A percentile compares a stretch with the other conserved stretches of the same genome.
phyloP scores from a whole-genome alignment of 1,140 invertebrate genomes.

The Spodoptera frugiperda region DNA sequence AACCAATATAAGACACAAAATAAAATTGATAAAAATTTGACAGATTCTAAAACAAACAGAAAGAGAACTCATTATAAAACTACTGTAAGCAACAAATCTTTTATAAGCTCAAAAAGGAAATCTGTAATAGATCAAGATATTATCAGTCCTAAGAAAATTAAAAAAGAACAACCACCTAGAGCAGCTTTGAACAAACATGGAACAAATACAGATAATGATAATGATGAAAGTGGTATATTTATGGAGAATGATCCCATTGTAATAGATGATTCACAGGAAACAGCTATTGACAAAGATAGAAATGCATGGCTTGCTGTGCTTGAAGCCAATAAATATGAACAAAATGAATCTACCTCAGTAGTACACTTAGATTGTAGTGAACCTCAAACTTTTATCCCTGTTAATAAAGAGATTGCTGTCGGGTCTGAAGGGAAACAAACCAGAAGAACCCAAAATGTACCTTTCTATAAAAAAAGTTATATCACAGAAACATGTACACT shows the following conservation, averaged over 20 bases:
- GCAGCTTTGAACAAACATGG: not conserved
- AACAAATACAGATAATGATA: constrained; percentile 46
- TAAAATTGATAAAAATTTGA: constrained; percentile 30
- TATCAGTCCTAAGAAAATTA: not conserved
- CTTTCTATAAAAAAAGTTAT: constrained; percentile 69
- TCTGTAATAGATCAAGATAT: not conserved
- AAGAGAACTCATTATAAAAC: constrained; percentile 52
- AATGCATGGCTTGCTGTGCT: constrained; percentile 66
- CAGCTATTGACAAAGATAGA: constrained; percentile 71
- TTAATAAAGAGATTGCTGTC: not conserved
- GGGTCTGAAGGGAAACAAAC: constrained; percentile 10
- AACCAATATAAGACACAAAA: constrained; percentile 4
- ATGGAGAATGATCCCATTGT: constrained; percentile 66
- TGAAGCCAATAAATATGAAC: constrained; percentile 63
- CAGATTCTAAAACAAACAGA: constrained; percentile 35
- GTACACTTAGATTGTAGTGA: not conserved
- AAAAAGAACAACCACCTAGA: constrained; percentile 35
- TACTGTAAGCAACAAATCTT: not conserved
- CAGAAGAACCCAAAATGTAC: constrained; percentile 55
- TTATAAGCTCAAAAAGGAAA: constrained; percentile 34
- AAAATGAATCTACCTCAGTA: constrained; percentile 32
- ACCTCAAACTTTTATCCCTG: not conserved
- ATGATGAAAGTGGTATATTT: constrained; percentile 71
- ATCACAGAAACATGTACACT: constrained; percentile 61
- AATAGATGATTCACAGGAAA: constrained; percentile 65